Conservation (phyloP, 2,888 invertebrate species). For the Busseola fusca region DNA sequence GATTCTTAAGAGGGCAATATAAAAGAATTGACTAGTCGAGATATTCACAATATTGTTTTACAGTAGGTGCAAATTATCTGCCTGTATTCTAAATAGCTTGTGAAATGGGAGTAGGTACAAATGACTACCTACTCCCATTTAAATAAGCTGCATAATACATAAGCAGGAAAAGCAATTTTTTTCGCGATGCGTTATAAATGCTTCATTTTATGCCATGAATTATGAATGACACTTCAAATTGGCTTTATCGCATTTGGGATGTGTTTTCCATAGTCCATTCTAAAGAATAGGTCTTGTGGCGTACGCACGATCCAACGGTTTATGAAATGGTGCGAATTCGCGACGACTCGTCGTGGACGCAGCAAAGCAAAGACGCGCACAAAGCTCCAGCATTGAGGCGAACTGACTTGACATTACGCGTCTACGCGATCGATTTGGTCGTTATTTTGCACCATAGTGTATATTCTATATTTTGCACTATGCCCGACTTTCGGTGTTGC, state of each 20-base stretch:
- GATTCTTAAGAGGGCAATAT: background rate
- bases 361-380: no score
- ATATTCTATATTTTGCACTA: no score
- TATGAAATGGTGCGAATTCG: no score
- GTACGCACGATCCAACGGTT: no score
- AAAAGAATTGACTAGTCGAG: background rate
- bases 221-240: conserved; percentile 1
- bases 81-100: background rate
- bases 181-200: background rate
- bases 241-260: background rate
- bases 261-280: background rate
- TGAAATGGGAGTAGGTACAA: no score
- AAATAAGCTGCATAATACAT: background rate
- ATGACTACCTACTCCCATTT: background rate
- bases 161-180: conserved; percentile 2
- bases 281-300: background rate
- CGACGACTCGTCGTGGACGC: no score
- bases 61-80: background rate
- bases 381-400: no score
- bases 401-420: no score
- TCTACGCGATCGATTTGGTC: no score
- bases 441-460: no score
- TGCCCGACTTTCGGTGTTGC: no score
- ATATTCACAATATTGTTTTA: background rate
- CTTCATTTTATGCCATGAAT: background rate